These are phyloP conservation scores for Forbesichthys papilliferus DNA, from an alignment of 2,113 vertebrate species.

Conservation along the genomic window DNA sequence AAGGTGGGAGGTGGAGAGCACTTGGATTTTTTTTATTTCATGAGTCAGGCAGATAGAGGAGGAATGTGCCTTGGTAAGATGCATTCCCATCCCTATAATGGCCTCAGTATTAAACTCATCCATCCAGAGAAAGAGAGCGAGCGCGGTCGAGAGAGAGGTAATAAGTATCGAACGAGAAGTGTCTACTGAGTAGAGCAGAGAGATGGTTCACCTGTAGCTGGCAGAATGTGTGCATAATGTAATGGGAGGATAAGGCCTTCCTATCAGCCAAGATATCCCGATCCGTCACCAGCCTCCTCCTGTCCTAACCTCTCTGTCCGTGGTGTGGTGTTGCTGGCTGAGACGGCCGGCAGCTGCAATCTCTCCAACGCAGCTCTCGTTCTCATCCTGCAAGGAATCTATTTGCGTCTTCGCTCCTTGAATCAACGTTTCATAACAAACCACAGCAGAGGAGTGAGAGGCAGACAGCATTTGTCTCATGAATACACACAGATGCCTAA, in stretches of 20 bases:
- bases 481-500: slow-evolving; percentile 11
- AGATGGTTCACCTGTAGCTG: slow-evolving; percentile 65
- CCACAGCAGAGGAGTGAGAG: not conserved
- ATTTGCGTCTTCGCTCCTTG: not conserved
- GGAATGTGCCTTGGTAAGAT: slow-evolving; percentile 28
- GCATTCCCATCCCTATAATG: slow-evolving; percentile 46
- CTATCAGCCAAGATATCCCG: slow-evolving; percentile 65
- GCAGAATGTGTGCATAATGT: slow-evolving; percentile 60
- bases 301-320: slow-evolving; percentile 14
- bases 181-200: slow-evolving; percentile 41
- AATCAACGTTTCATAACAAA: not conserved
- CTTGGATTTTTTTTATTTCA: slow-evolving; percentile 33
- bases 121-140: slow-evolving; percentile 49
- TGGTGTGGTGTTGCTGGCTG: slow-evolving; percentile 9
- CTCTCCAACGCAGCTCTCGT: slow-evolving; percentile 2
- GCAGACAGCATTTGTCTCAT: not conserved
- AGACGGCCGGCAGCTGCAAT: slow-evolving; percentile 15
- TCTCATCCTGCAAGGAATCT: not conserved
- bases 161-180: slow-evolving; percentile 12
- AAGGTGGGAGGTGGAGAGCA: slow-evolving; percentile 9
- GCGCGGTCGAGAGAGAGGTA: slow-evolving; percentile 16
- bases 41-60: slow-evolving; percentile 34
- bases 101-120: slow-evolving; percentile 71
- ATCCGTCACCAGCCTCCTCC: slow-evolving; percentile 40
- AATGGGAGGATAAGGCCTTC: slow-evolving; percentile 55